Evolutionary conservation across 2,888 invertebrate genomes (phyloP).

Genomic region (Disparrhopalites patrizii): DNA sequence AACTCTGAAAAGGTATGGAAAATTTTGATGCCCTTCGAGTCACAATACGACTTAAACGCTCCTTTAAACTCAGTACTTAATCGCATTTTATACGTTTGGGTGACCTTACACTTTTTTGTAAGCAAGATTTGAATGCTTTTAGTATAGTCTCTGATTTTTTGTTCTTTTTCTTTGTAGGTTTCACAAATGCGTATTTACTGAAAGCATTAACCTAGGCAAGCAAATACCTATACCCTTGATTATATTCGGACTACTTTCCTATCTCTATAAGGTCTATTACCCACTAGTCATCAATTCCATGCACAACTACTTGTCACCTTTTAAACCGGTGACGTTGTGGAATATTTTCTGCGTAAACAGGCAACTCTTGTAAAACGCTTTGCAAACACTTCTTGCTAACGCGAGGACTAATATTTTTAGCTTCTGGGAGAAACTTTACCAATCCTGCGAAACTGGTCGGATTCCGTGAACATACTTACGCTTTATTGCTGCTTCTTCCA

Average conservation of each 20-base stretch:
- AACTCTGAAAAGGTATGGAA: slow-evolving; percentile 30
- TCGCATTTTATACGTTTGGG: slow-evolving; percentile 2
- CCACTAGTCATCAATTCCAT: slow-evolving; percentile 30
- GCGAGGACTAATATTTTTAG: no score
- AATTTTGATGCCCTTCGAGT: slow-evolving; percentile 25
- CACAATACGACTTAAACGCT: slow-evolving; percentile 15
- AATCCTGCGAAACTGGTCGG: slow-evolving; percentile 14
- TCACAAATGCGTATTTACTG: slow-evolving; percentile 38
- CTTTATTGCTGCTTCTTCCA: neutral
- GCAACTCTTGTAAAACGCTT: slow-evolving; percentile 40
- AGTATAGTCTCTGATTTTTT: slow-evolving; percentile 21
- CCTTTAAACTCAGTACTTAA: slow-evolving; percentile 12
- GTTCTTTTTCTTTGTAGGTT: slow-evolving; percentile 29
- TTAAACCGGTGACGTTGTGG: slow-evolving; percentile 19
- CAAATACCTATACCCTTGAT: slow-evolving; percentile 31
- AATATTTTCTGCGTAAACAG: slow-evolving; percentile 46
- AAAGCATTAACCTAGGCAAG: slow-evolving; percentile 37
- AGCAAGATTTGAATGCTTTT: slow-evolving; percentile 2
- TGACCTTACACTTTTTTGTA: neutral
- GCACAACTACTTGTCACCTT: slow-evolving; percentile 24
- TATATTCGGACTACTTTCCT: slow-evolving; percentile 14
- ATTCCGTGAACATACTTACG: slow-evolving; percentile 19
- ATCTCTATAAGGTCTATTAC: slow-evolving; percentile 30
- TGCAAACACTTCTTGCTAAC: no score
- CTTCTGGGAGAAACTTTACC: neutral